phyloP scores from a whole-genome alignment of 2,888 invertebrate species.

The Camponotus fellah region DNA sequence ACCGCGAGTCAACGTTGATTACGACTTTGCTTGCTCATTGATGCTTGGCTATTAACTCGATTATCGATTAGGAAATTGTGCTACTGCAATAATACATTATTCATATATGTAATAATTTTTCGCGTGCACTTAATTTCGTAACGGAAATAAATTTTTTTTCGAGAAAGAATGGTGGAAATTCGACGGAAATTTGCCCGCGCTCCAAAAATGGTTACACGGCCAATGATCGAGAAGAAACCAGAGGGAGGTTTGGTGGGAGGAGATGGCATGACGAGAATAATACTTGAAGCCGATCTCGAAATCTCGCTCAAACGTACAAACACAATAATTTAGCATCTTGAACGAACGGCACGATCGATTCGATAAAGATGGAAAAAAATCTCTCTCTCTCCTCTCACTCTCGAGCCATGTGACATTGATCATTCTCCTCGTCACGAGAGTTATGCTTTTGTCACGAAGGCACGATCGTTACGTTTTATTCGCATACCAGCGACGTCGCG shows the following conservation, averaged over 20 bases:
- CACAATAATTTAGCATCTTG: background rate
- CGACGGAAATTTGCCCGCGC: constrained; percentile 26
- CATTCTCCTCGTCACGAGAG: constrained; percentile 8
- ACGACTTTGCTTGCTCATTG: constrained; percentile 16
- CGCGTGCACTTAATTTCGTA: background rate
- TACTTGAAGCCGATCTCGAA: constrained; percentile 19
- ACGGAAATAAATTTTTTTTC: background rate
- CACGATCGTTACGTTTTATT: constrained; percentile 24
- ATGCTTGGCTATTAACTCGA: constrained; percentile 24
- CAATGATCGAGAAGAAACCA: constrained; percentile 5
- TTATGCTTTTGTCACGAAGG: constrained; percentile 8
- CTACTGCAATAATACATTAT: background rate
- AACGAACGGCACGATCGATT: background rate
- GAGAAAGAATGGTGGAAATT: background rate
- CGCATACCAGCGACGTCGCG: constrained; percentile 3
- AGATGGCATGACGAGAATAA: constrained; percentile 23
- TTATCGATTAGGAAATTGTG: background rate
- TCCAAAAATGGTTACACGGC: constrained; percentile 38
- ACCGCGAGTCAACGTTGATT: constrained; percentile 21
- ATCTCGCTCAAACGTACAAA: constrained; percentile 6
- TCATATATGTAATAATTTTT: too few relatives aligned
- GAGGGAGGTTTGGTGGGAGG: constrained; percentile 4
- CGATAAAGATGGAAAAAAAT: background rate
- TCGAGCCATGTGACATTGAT: background rate
- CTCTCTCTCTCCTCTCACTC: background rate